Evolutionary conservation across 2,113 vertebrate genomes (phyloP).

Genomic region (Tympanuchus pallidicinctus): DNA sequence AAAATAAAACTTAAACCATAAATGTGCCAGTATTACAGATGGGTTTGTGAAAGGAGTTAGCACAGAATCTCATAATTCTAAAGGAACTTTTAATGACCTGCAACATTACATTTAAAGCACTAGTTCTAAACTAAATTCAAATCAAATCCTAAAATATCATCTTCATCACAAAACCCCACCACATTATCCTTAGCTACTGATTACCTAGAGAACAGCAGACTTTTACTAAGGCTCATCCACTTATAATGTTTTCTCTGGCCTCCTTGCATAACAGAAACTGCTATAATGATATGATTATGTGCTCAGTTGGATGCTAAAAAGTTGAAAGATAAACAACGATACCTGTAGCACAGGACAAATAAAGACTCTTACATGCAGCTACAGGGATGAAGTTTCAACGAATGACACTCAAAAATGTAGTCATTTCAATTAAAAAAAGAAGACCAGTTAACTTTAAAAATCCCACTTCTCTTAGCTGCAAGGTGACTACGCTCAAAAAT

Average conservation of each 20-base stretch:
- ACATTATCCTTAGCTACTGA: not conserved
- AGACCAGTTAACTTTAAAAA: not conserved
- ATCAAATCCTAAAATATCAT: not conserved
- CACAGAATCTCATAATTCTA: not conserved
- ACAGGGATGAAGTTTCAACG: not conserved
- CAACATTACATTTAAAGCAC: not conserved
- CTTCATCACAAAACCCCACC: not conserved
- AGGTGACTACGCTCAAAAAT: not conserved
- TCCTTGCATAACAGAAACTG: not conserved
- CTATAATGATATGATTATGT: not conserved
- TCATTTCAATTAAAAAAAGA: not conserved
- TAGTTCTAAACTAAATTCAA: not conserved
- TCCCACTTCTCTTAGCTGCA: not conserved
- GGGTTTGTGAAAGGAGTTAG: not conserved
- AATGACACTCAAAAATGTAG: not conserved
- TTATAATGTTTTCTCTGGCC: not conserved
- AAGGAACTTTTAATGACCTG: not conserved
- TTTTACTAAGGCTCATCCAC: not conserved
- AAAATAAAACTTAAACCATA: conserved; percentile 12
- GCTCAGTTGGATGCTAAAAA: not conserved
- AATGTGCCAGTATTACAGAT: not conserved
- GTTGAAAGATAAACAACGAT: not conserved
- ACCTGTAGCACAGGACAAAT: not conserved
- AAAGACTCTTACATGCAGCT: not conserved
- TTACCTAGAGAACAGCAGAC: not conserved